Evolutionary conservation across 2,888 invertebrate genomes (phyloP).

Genomic region (Trisateles emortualis): DNA sequence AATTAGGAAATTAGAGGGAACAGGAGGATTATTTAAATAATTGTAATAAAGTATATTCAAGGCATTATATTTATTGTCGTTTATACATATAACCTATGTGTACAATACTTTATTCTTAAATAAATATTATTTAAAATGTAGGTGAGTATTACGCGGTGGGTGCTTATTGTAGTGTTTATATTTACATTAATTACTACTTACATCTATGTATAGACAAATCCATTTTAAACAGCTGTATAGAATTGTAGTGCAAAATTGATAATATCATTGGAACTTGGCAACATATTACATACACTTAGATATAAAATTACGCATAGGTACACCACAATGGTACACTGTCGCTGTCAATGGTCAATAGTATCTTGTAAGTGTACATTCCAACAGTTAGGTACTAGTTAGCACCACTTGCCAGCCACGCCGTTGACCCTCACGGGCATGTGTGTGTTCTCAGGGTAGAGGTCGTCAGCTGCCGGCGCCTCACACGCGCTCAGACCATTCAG

Average conservation of each 20-base stretch:
- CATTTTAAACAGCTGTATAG: background rate
- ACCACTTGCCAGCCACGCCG: conserved; percentile 65
- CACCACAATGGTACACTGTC: no score
- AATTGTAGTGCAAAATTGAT: no score
- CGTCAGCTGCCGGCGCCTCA: conserved; percentile 74
- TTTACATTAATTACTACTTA: conserved; percentile 39
- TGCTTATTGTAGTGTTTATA: conserved; percentile 63
- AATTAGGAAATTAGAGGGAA: no score
- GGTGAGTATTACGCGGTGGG: conserved; percentile 75
- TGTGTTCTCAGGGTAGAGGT: conserved; percentile 70
- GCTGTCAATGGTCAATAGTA: background rate
- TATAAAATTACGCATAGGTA: no score
- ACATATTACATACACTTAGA: no score
- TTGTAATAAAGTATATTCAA: conserved; percentile 2
- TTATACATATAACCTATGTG: conserved; percentile 26
- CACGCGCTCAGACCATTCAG: conserved; percentile 64
- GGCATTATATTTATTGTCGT: conserved; percentile 42
- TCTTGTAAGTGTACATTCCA: background rate
- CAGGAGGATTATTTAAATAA: no score
- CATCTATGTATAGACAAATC: background rate
- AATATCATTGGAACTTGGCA: no score
- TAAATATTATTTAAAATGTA: conserved; percentile 53
- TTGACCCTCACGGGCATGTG: conserved; percentile 56
- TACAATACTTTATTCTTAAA: conserved; percentile 39
- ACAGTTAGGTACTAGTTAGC: conserved; percentile 46